Percentiles rank a stretch among this genome's conserved stretches.
phyloP scores from a whole-genome alignment of 2,888 invertebrate species.

The Scaptomyza reducta region DNA sequence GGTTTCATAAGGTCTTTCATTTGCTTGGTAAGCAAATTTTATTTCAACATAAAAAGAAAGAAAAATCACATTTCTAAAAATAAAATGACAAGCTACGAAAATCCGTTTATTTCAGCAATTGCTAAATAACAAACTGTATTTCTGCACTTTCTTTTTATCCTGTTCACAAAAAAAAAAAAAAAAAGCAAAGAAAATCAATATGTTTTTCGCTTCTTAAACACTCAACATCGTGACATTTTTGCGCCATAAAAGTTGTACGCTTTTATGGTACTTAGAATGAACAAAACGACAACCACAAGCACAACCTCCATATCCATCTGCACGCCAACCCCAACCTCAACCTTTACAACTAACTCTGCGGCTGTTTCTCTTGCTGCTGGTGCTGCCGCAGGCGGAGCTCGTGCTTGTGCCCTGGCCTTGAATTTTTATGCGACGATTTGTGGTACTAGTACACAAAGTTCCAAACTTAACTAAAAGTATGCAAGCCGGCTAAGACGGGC shows the following conservation, averaged over 20 bases:
- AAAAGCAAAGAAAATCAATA: slow-evolving; percentile 51
- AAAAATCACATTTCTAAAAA: background rate
- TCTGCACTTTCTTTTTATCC: background rate
- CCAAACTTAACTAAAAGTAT: slow-evolving; percentile 55
- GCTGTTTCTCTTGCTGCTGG: background rate
- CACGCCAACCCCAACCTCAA: slow-evolving; percentile 5
- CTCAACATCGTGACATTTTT: slow-evolving; percentile 54
- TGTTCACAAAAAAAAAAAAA: slow-evolving; percentile 2
- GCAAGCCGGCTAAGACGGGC: slow-evolving; percentile 20
- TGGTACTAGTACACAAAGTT: slow-evolving; percentile 43
- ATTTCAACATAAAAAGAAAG: background rate
- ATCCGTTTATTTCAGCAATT: background rate
- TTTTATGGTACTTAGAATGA: slow-evolving; percentile 70
- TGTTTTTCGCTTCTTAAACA: slow-evolving; percentile 36
- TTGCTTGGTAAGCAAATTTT: background rate
- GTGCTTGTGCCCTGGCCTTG: slow-evolving; percentile 56
- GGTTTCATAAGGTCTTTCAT: too few species aligned
- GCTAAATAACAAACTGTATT: background rate
- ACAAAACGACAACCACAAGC: slow-evolving; percentile 62
- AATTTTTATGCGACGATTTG: slow-evolving; percentile 58
- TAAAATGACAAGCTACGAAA: background rate
- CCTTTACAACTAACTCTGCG: slow-evolving; percentile 5
- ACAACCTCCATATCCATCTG: slow-evolving; percentile 32
- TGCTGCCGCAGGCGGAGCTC: slow-evolving; percentile 5
- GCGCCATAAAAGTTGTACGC: slow-evolving; percentile 68